phyloP scores from a whole-genome alignment of 2,113 vertebrate genomes.

The Felis catus region F.catus_Fca126_mat1.0 CM031416.1:91487501-91488000 shows the following conservation, averaged over 20 bases:
- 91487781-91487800: background rate
- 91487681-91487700: background rate
- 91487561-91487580: background rate
- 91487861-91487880: background rate
- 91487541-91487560: background rate
- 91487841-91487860: background rate
- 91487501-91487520: background rate
- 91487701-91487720: background rate
- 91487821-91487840: background rate
- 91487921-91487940: background rate
- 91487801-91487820: background rate
- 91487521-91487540: background rate
- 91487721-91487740: background rate
- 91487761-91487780: background rate
- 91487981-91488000: background rate
- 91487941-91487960: background rate
- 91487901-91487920: background rate
- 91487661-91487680: background rate
- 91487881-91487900: background rate
- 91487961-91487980: background rate
- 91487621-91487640: background rate
- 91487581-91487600: background rate
- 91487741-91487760: background rate
- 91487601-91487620: background rate
- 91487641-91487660: background rate